Base-by-base conservation (phyloP, 2,113 vertebrate species). In the Festucalex cinctus region DNA sequence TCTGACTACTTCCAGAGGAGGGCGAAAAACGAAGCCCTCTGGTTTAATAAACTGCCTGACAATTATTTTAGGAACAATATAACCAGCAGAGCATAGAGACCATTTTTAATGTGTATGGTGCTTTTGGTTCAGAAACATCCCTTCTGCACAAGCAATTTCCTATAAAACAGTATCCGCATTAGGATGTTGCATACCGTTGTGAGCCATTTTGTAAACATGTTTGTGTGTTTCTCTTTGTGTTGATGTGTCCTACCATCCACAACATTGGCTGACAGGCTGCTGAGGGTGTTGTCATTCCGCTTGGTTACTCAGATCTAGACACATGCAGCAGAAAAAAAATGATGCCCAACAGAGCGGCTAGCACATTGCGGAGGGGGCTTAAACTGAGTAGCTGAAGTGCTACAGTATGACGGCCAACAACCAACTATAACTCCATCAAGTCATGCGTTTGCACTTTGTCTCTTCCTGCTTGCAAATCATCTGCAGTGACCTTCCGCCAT, bases 241-340 rank as follows among this genome's bases (percentile, higher is more conserved):
- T 49, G 61, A 65, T 51, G 54, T 43, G 39, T 35, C 58, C 75
- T 71, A 68, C 68, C 73, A 66, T 82, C 71, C 79, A 72, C 77
- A 71, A 63, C 67, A 64, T 70, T 73, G 74, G 83, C 76, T 77
- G 81, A 81, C 81, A 84, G 79, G 69, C 79, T 77, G 80, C 77
- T 74, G 66, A 81, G 75, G 71, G 77, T 73, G 78, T 70, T 84
- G 84, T 81, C 75, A 86, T 90, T 91, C 83, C 78, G 79, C 88
- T 88, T 70, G 70, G 79, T 75, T 90, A 86, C 77, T 76, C 69
- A 46, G 63, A 71, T 74, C 80, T 75, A 66, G 75, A 76, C 79
- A 67, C 61, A 35, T 66, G 67, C 61, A 13, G 66, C 76, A 70
- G 66, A 80, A 68, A 88, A 67, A 88, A 86, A 78, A 86, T 62